These are phyloP conservation scores for Phoxinus phoxinus DNA, from an alignment of 2,113 vertebrate species.

Conservation along the genomic window DNA sequence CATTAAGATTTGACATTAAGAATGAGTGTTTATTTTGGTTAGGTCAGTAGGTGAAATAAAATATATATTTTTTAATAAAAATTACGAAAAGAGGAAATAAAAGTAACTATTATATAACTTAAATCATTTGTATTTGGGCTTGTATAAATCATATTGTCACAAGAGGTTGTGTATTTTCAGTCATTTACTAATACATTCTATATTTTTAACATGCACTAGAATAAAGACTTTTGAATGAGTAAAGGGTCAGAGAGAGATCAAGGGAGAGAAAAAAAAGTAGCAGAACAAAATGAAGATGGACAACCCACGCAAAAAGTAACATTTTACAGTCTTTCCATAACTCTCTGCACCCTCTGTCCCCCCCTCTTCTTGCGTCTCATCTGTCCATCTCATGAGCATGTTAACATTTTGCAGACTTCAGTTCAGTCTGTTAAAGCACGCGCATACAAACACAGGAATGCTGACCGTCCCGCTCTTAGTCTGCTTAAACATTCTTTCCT, in stretches of 20 bases:
- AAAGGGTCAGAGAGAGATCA: constrained; percentile 70
- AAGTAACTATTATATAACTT: neutral
- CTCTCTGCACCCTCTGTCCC: constrained; percentile 38
- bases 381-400: constrained; percentile 75
- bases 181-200: constrained; percentile 55
- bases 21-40: constrained; percentile 62
- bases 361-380: constrained; percentile 49
- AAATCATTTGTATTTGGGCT: no score
- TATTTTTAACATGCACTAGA: constrained; percentile 44
- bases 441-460: constrained; percentile 45
- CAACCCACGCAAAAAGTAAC: constrained; percentile 75
- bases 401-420: constrained; percentile 68
- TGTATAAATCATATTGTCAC: no score
- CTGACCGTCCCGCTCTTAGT: constrained; percentile 66
- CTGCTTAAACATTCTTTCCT: constrained; percentile 81
- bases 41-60: neutral
- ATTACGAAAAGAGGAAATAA: constrained; percentile 51
- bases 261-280: constrained; percentile 58
- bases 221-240: constrained; percentile 58
- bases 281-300: constrained; percentile 54
- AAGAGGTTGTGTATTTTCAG: neutral
- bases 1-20: constrained; percentile 45
- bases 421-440: constrained; percentile 44
- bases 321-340: constrained; percentile 78
- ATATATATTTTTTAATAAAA: neutral